Evolutionary conservation across 2,113 vertebrate species (phyloP), one percentile per base, ranked within the genome.

Genomic region (Coregonus clupeaformis): DNA sequence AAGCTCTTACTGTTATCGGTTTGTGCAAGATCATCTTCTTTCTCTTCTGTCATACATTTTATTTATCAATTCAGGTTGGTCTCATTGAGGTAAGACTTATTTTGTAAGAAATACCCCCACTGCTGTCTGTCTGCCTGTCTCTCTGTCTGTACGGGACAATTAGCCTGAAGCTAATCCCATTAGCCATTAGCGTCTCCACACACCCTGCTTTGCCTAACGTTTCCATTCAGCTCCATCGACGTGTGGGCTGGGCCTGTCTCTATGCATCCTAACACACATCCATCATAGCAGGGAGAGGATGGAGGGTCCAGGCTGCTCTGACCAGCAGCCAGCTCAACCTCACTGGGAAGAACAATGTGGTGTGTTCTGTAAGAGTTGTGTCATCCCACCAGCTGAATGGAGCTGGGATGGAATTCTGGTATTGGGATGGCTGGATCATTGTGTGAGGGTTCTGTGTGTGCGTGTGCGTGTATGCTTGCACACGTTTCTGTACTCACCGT

Each of bases 401-500:
- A 72, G 79, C 78, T 77, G 80, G 73, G 82, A 89, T 79, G 63
- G 71, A 84, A 78, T 79, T 29, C 30, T 64, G 81, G 12, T 65
- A 75, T 4, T 20, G 52, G 71, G 36, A 70, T 20, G 47, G 68
- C 45, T 68, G 62, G 66, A n/a, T 68, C 18, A 22, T 14, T 13
- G 62, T 12, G 6, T 22, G 11, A 14, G 4, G 24, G 24, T 16
- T 36, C 4, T 4, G 60, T 20, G n/a, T 7, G 25, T 66, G 64
- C 20, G 64, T 0, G 47, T 30, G 66, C n/a, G 47, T 18, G 18
- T 7, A 72, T 25, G 64, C 71, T 57, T 32, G 18, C 5, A 29
- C n/a, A 67, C 11, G 63, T 13, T 20, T 29, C 3, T 63, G 42
- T 6, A 91, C 94, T 94, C 87, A 98, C 98, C 98, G 90, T 99